Evolutionary conservation across 1,140 invertebrate species (phyloP), one percentile per base, ranked within the genome.

Genomic region (Atta cephalotes): DNA sequence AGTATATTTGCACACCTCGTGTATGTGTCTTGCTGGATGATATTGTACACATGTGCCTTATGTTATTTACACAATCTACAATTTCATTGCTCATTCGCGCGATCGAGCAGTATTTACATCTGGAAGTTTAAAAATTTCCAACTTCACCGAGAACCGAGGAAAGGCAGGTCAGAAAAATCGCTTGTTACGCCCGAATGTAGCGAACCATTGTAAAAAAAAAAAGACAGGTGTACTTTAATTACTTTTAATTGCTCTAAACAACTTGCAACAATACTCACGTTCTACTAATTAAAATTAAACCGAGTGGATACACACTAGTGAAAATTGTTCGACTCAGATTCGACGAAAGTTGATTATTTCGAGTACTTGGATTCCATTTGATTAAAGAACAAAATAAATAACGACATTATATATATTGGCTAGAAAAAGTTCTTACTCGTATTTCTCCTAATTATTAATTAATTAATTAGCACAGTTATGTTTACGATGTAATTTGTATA

Each of bases 1-100:
- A 56, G 70, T 87, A 85, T 90, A 79, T 90, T 89, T 89, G 89
- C 56, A 10, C 80, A 31, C 25, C 82, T 79, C 81, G 66, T 31
- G 25, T 35, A 45, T 49, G 70, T 80, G 85, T 70, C 65, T 28
- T 71, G 21, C 78, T 18, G 45, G 70, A 81, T 76, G 82, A 88
- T 78, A 89, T 66, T 18, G 56, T 65, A 39, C 58, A 51, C 53
- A 89, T 31, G 51, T 79, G 63, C 56, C 53, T 60, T 89, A 87
- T 77, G 70, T 79, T 79, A 84, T 87, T 87, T 89, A 65, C 85
- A n/a, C 45, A 65, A 63, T 74, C 85, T 79, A 78, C 76, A 62
- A 87, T 87, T 84, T 84, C 62, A 89, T 87, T 74, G 85, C 71
- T 79, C 85, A 78, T 87, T 70, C 78, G 45, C 35, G 70, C 35